Evolutionary conservation across 1,140 invertebrate genomes (phyloP).

Genomic region (Drosophila ogumai): DNA sequence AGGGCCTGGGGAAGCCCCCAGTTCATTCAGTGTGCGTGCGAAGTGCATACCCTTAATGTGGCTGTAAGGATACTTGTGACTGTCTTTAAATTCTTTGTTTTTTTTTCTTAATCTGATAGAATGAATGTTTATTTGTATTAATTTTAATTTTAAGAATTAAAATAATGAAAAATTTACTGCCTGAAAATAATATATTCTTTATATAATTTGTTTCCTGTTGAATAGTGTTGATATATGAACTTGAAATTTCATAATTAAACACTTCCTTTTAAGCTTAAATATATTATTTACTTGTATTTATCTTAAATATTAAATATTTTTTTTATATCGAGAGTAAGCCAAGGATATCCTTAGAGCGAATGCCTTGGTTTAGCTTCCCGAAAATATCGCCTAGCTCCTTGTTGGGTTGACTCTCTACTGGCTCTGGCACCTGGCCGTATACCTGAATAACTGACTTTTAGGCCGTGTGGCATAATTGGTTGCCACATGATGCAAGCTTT

Average conservation of each 20-base stretch:
- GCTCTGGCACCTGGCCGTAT: conserved; percentile 41
- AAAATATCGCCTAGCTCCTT: conserved; percentile 10
- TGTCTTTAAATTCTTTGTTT: neutral
- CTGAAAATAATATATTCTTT: too few relatives aligned
- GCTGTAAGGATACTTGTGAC: neutral
- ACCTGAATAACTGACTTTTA: conserved; percentile 22
- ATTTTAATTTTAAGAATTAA: neutral
- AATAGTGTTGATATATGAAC: neutral
- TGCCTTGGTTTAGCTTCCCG: neutral
- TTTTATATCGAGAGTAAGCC: neutral
- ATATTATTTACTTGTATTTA: too few relatives aligned
- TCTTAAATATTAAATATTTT: too few relatives aligned
- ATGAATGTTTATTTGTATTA: neutral
- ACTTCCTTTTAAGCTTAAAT: neutral
- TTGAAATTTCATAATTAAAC: neutral
- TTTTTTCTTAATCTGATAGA: too few relatives aligned
- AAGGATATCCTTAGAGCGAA: neutral
- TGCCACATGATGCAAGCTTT: conserved; percentile 36
- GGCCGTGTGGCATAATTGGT: conserved; percentile 37
- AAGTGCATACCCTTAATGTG: conserved; percentile 11
- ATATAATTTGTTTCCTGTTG: neutral
- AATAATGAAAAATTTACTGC: neutral
- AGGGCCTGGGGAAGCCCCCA: neutral
- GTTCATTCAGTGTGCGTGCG: conserved; percentile 1
- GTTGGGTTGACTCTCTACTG: conserved; percentile 9